phyloP scores from a whole-genome alignment of 2,797 vertebrate species.

The Meda fulgida region DNA sequence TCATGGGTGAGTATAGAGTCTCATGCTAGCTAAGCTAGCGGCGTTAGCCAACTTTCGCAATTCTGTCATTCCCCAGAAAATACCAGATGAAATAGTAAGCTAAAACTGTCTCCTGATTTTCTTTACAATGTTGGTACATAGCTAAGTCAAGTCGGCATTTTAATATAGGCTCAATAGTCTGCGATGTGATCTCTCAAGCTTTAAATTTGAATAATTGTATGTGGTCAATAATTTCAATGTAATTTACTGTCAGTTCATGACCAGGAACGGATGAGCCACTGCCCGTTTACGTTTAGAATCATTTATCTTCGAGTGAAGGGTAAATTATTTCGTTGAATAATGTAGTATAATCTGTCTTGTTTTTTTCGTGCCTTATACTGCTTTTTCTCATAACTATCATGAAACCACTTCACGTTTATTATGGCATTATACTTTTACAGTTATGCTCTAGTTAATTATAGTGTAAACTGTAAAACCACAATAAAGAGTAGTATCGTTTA shows the following conservation, averaged over 20 bases:
- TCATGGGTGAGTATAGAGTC: conserved; percentile 84
- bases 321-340: background rate
- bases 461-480: background rate
- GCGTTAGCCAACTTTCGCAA: conserved; percentile 39
- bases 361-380: background rate
- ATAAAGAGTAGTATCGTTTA: background rate
- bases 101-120: background rate
- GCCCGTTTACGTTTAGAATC: background rate
- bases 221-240: background rate
- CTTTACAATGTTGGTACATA: too few relatives aligned
- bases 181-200: background rate
- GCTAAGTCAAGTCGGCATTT: background rate
- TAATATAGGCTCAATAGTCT: too few relatives aligned
- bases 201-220: background rate
- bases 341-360: background rate
- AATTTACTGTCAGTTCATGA: background rate
- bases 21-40: conserved; percentile 12
- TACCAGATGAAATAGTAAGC: background rate
- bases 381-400: background rate
- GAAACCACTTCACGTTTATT: background rate
- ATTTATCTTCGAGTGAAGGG: background rate
- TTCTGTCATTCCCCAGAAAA: conserved; percentile 9
- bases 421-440: background rate
- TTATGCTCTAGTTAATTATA: background rate
- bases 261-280: too few relatives aligned